Conservation (phyloP, 1,140 invertebrate species). For the Procambarus clarkii region DNA sequence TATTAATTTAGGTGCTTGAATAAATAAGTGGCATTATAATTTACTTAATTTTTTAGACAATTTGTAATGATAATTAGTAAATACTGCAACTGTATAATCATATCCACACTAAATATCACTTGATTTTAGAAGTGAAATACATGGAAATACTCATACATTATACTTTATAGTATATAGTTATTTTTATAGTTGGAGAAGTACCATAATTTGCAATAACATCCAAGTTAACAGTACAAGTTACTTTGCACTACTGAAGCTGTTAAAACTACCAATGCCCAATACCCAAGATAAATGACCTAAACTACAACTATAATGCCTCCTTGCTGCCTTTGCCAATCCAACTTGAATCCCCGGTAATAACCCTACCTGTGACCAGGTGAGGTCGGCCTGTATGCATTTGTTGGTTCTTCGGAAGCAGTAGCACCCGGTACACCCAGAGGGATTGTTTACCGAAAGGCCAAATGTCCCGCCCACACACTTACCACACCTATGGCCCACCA, state of each 20-base stretch:
- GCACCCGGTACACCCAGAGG: conserved; percentile 89
- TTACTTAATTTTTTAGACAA: too few relatives aligned
- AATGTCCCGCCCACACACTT: conserved; percentile 89
- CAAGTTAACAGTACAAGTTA: background rate
- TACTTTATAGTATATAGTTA: too few relatives aligned
- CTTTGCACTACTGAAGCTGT: background rate
- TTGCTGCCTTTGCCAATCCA: background rate
- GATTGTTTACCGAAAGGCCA: conserved; percentile 83
- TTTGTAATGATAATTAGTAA: too few relatives aligned
- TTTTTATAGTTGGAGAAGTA: too few relatives aligned
- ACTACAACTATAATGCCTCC: background rate
- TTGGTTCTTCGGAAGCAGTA: conserved; percentile 91
- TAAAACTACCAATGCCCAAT: conserved; percentile 1
- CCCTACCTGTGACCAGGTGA: conserved; percentile 84
- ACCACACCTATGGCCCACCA: conserved; percentile 88
- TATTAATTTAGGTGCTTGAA: too few relatives aligned
- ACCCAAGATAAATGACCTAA: background rate
- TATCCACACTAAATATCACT: too few relatives aligned
- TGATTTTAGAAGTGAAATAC: too few relatives aligned
- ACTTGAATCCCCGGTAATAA: background rate
- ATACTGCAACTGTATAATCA: too few relatives aligned
- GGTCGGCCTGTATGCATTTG: conserved; percentile 85
- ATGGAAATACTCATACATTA: too few relatives aligned
- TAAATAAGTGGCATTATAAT: too few relatives aligned
- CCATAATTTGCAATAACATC: too few relatives aligned